Conservation (phyloP, 2,888 invertebrate genomes). For the Trisateles emortualis region DNA sequence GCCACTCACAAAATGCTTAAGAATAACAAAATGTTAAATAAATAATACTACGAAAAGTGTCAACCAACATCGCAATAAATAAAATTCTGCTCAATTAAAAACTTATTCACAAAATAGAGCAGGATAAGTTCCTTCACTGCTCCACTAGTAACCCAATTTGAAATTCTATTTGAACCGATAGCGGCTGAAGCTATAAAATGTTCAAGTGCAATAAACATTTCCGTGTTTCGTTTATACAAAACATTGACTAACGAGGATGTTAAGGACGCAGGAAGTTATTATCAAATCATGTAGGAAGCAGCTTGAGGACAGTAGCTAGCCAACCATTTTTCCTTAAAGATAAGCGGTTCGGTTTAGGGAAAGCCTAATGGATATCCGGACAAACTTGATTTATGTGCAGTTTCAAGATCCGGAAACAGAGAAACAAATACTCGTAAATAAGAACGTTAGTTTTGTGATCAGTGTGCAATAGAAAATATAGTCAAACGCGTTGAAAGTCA, state of each 20-base stretch:
- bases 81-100: slow-evolving; percentile 35
- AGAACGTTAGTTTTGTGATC: not conserved
- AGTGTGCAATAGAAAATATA: slow-evolving; percentile 5
- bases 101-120: slow-evolving; percentile 26
- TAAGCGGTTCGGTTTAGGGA: slow-evolving; percentile 40
- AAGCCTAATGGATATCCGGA: slow-evolving; percentile 26
- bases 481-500: slow-evolving; percentile 10
- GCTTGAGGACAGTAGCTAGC: slow-evolving; percentile 58
- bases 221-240: slow-evolving; percentile 70
- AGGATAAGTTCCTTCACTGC: slow-evolving; percentile 52
- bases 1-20: not conserved
- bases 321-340: slow-evolving; percentile 42
- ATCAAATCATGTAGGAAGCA: slow-evolving; percentile 82
- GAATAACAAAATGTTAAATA: not conserved
- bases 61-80: slow-evolving; percentile 10
- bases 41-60: not conserved
- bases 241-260: slow-evolving; percentile 76
- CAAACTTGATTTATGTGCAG: slow-evolving; percentile 13
- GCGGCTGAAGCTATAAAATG: slow-evolving; percentile 55
- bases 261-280: slow-evolving; percentile 83
- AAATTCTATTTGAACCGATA: slow-evolving; percentile 65
- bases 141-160: slow-evolving; percentile 67
- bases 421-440: not conserved
- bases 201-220: slow-evolving; percentile 67
- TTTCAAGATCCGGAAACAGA: not conserved